Conservation (phyloP, 2,888 invertebrate genomes). For the Druceiella hillmani region DNA sequence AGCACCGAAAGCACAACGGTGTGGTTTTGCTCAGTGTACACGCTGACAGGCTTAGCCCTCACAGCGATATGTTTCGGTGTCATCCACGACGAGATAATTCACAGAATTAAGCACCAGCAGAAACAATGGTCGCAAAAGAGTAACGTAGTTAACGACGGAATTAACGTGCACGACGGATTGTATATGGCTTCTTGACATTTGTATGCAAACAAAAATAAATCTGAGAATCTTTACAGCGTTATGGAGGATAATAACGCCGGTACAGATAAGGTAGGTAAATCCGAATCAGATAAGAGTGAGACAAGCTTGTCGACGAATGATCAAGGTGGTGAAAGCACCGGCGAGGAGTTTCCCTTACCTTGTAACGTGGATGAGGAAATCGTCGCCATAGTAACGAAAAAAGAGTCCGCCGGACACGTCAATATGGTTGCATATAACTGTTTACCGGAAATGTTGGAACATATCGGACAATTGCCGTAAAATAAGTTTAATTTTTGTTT, state of each 20-base stretch:
- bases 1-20: conserved; percentile 65
- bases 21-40: conserved; percentile 87
- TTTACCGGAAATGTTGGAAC: conserved; percentile 47
- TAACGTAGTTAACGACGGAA: conserved; percentile 61
- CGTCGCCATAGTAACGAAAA: conserved; percentile 47
- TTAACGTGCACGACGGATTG: conserved; percentile 58
- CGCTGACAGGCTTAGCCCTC: conserved; percentile 79
- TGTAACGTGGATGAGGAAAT: conserved; percentile 44
- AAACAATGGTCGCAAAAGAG: conserved; percentile 57
- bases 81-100: conserved; percentile 82
- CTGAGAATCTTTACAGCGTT: conserved; percentile 53
- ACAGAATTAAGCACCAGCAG: conserved; percentile 69
- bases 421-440: conserved; percentile 52
- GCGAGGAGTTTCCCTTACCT: conserved; percentile 40
- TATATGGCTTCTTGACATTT: conserved; percentile 72
- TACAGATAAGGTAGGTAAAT: too few relatives aligned
- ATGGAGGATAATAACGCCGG: conserved; percentile 51
- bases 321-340: conserved; percentile 34
- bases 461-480: too few relatives aligned
- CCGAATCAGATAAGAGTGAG: conserved; percentile 48
- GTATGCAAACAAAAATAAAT: conserved; percentile 48
- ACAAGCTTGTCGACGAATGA: conserved; percentile 49
- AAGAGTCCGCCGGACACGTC: conserved; percentile 42
- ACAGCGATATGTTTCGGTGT: conserved; percentile 91
- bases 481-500: too few relatives aligned